Evolutionary conservation across 2,113 vertebrate genomes (phyloP).

Genomic region (Gavia stellata): DNA sequence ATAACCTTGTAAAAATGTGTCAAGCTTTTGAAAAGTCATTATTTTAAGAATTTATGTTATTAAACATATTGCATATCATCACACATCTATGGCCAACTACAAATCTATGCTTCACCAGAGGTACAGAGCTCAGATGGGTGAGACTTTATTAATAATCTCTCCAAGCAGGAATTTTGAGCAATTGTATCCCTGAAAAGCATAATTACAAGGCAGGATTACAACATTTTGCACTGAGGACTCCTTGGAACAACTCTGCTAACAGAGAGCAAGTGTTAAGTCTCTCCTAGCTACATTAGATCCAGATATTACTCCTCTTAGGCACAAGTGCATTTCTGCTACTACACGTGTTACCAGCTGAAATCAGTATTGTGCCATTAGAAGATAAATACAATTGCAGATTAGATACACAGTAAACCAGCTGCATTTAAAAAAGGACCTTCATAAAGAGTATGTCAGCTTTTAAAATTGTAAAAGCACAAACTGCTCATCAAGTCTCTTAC

Average conservation of each 20-base stretch:
- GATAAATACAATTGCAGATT: not conserved
- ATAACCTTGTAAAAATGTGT: too few species aligned
- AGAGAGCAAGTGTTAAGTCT: not conserved
- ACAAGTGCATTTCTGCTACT: not conserved
- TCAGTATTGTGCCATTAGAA: not conserved
- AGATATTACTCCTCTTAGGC: not conserved
- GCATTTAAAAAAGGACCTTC: not conserved
- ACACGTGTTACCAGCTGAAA: not conserved
- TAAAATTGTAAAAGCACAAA: not conserved
- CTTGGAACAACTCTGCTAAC: too few species aligned
- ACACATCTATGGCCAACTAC: rapidly evolving
- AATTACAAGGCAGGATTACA: not conserved
- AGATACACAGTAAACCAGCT: too few species aligned
- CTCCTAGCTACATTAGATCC: not conserved
- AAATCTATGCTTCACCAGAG: not conserved
- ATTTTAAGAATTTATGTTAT: not conserved
- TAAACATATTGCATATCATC: not conserved
- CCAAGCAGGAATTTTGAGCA: not conserved
- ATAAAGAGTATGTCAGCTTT: rapidly evolving
- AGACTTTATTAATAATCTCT: not conserved
- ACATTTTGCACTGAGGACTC: not conserved
- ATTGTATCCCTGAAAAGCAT: not conserved
- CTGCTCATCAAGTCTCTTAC: not conserved
- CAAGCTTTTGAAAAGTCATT: not conserved
- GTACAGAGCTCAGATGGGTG: not conserved